These are phyloP conservation scores for Acleris emargana DNA, from an alignment of 2,888 invertebrate species.

Conservation along the genomic window DNA sequence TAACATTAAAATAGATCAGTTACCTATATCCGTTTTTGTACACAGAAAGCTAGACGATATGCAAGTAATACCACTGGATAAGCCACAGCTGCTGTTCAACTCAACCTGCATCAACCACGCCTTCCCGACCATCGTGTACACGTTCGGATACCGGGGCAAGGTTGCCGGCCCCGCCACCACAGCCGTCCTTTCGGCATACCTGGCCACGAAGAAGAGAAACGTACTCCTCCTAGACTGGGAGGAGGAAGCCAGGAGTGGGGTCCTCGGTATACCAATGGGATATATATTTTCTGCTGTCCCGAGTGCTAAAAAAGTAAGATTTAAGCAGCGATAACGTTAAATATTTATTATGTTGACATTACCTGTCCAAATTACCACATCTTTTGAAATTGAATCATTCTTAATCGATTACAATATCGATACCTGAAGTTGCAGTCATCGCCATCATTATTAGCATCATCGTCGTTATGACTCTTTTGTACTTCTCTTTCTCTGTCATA, in stretches of 20 bases:
- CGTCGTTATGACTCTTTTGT: too few relatives aligned
- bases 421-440: too few relatives aligned
- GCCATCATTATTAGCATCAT: too few relatives aligned
- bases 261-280: conserved; percentile 62
- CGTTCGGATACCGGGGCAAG: conserved; percentile 72
- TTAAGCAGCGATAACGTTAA: too few relatives aligned
- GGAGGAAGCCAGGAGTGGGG: conserved; percentile 66
- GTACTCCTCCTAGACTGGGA: conserved; percentile 75
- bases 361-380: too few relatives aligned
- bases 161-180: conserved; percentile 66
- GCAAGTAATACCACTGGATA: conserved; percentile 51
- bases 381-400: too few relatives aligned
- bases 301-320: conserved; percentile 65
- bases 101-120: conserved; percentile 59
- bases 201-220: conserved; percentile 66
- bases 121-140: conserved; percentile 67
- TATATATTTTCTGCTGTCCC: conserved; percentile 70
- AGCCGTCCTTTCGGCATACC: conserved; percentile 64
- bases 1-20: background rate
- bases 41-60: conserved; percentile 61
- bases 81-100: conserved; percentile 50
- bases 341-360: too few relatives aligned
- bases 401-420: too few relatives aligned
- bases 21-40: conserved; percentile 32
- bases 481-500: too few relatives aligned